Evolutionary conservation across 2,113 vertebrate genomes (phyloP).

Genomic region (Dromiciops gliroides): DNA sequence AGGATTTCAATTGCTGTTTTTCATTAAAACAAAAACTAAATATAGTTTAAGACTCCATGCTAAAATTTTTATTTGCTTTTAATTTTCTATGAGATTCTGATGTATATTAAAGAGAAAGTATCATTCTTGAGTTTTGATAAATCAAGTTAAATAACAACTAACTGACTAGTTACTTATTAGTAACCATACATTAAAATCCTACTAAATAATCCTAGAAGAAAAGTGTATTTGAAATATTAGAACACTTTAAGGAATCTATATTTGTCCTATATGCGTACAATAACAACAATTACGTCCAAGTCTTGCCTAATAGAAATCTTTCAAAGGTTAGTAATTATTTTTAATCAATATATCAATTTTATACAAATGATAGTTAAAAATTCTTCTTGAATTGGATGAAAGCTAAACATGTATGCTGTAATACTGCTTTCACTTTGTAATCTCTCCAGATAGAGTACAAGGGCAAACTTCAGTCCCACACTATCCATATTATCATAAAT

Average conservation of each 20-base stretch:
- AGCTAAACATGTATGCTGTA: background rate
- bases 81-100: slow-evolving; percentile 2
- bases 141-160: background rate
- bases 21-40: background rate
- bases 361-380: background rate
- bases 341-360: slow-evolving; percentile 35
- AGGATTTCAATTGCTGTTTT: background rate
- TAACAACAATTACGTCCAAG: background rate
- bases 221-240: slow-evolving; percentile 13
- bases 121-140: background rate
- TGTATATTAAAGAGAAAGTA: slow-evolving; percentile 6
- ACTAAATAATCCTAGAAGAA: background rate
- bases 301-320: slow-evolving; percentile 1
- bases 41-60: background rate
- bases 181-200: background rate
- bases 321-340: slow-evolving; percentile 23
- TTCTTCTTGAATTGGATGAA: slow-evolving; percentile 36
- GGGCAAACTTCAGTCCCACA: background rate
- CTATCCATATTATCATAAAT: background rate
- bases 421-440: background rate
- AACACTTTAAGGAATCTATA: background rate
- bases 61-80: slow-evolving; percentile 5
- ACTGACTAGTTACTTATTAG: background rate
- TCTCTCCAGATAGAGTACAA: background rate
- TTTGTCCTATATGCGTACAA: background rate